These are phyloP conservation scores for Caenorhabditis tropicalis DNA, from an alignment of 1,140 invertebrate genomes.

Conservation along the genomic window DNA sequence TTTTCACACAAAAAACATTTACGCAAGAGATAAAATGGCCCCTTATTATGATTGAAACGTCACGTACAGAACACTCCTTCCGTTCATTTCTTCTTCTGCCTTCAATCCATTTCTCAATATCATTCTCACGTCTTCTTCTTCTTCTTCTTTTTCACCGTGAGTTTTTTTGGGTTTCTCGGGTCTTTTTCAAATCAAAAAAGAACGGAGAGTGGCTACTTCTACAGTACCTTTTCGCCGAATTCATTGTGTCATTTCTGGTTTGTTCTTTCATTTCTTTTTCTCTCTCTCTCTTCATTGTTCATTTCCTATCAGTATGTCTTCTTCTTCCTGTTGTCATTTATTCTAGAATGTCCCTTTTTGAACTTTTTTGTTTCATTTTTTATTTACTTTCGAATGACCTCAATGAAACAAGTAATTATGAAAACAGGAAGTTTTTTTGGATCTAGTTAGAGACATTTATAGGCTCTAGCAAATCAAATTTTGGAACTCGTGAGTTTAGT, in stretches of 20 bases:
- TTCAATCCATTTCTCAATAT: not conserved
- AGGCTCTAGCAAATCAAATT: too few relatives aligned
- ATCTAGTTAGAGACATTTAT: too few relatives aligned
- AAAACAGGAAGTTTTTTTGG: not conserved
- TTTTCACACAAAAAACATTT: not conserved
- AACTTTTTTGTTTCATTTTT: not conserved
- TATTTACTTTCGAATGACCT: too few relatives aligned
- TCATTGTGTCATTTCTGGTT: not conserved
- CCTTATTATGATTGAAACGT: not conserved
- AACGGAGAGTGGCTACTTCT: conserved; percentile 8
- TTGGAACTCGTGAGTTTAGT: too few relatives aligned
- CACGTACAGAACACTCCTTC: not conserved
- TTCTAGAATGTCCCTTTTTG: not conserved
- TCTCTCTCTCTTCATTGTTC: not conserved
- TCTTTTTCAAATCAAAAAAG: not conserved
- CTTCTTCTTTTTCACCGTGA: not conserved
- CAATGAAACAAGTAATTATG: too few relatives aligned
- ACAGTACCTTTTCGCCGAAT: conserved; percentile 20
- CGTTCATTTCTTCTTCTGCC: not conserved
- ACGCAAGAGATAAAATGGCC: not conserved
- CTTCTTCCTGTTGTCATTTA: not conserved
- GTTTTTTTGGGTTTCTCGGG: not conserved
- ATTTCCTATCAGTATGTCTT: not conserved
- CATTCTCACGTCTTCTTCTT: not conserved
- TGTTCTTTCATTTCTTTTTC: not conserved